phyloP scores from a whole-genome alignment of 2,888 invertebrate genomes.

The Lasioglossum vierecki region DNA sequence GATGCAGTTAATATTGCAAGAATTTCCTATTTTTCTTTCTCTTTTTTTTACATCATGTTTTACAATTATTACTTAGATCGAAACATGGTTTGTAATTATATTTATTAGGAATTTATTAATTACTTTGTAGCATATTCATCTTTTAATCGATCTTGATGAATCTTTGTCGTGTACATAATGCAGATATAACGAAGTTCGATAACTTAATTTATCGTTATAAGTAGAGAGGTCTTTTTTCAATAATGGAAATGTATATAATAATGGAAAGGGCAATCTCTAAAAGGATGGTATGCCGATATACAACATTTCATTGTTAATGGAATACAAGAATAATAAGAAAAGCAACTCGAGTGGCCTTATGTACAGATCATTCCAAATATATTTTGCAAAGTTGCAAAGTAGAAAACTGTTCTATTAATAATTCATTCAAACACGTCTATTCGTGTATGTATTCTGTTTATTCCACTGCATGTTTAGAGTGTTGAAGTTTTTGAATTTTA shows the following conservation, averaged over 20 bases:
- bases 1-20: slow-evolving; percentile 23
- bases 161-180: slow-evolving; percentile 74
- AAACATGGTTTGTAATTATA: slow-evolving; percentile 24
- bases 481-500: slow-evolving; percentile 84
- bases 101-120: slow-evolving; percentile 34
- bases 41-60: slow-evolving; percentile 33
- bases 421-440: slow-evolving; percentile 65
- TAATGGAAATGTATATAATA: slow-evolving; percentile 74
- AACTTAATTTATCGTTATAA: slow-evolving; percentile 69
- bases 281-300: slow-evolving; percentile 33
- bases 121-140: slow-evolving; percentile 39
- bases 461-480: slow-evolving; percentile 76
- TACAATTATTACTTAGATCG: slow-evolving; percentile 43
- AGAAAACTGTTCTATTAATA: slow-evolving; percentile 67
- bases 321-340: slow-evolving; percentile 22
- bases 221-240: slow-evolving; percentile 70
- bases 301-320: slow-evolving; percentile 61
- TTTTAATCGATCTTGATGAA: slow-evolving; percentile 43
- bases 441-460: slow-evolving; percentile 66
- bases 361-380: slow-evolving; percentile 66
- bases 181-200: slow-evolving; percentile 69
- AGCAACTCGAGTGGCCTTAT: slow-evolving; percentile 63
- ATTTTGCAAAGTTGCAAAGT: slow-evolving; percentile 60
- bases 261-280: slow-evolving; percentile 61
- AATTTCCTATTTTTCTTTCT: slow-evolving; percentile 13